Percentiles rank a stretch among this genome's conserved stretches.
These are phyloP conservation scores for Drosophila rhopaloa DNA, from an alignment of 1,140 invertebrate species.

Conservation along the genomic window DNA sequence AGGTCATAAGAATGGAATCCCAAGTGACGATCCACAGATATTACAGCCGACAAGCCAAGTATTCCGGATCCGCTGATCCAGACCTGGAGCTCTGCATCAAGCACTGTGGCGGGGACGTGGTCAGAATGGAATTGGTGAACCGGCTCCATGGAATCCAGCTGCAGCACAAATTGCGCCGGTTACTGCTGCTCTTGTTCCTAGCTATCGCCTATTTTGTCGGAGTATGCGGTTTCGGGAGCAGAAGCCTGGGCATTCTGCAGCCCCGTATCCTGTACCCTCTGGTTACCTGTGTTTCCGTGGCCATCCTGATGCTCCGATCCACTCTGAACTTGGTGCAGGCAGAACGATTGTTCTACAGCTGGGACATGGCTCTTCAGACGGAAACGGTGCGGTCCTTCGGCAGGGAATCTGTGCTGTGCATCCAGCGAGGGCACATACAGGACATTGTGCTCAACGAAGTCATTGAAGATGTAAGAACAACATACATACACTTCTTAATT, in stretches of 20 bases:
- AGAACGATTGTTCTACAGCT: constrained; percentile 86
- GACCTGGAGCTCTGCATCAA: constrained; percentile 57
- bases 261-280: constrained; percentile 51
- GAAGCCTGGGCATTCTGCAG: constrained; percentile 10
- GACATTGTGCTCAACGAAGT: constrained; percentile 88
- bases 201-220: constrained; percentile 34
- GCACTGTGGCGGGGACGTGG: constrained; percentile 58
- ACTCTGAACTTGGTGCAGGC: constrained; percentile 45
- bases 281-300: constrained; percentile 6
- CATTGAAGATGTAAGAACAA: constrained; percentile 85
- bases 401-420: constrained; percentile 77
- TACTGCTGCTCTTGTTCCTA: constrained; percentile 35
- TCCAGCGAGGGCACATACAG: constrained; percentile 86
- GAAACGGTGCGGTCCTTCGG: constrained; percentile 83
- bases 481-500: background rate
- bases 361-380: constrained; percentile 86
- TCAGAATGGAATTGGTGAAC: constrained; percentile 63
- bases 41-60: constrained; percentile 61
- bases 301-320: constrained; percentile 30
- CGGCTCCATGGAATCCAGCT: constrained; percentile 45
- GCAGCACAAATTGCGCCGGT: constrained; percentile 37
- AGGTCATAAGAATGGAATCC: constrained; percentile 11
- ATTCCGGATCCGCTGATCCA: constrained; percentile 35
- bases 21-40: constrained; percentile 43
- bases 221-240: constrained; percentile 5